Evolutionary conservation across 2,797 vertebrate genomes (phyloP), one percentile per base, ranked within the genome.

Genomic region (Girardinus metallicus): DNA sequence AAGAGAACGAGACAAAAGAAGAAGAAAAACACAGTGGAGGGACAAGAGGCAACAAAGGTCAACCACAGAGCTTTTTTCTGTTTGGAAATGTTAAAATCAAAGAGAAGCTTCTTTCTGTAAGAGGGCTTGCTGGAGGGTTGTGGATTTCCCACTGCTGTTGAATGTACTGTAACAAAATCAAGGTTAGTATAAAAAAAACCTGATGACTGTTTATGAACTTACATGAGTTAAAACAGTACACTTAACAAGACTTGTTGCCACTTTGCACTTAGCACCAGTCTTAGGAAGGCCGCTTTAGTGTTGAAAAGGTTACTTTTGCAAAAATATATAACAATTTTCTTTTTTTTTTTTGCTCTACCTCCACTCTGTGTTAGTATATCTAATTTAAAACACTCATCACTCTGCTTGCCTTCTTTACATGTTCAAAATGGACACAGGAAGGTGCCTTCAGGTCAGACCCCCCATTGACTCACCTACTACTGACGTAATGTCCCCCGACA

Each of bases 31-130:
- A 85, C 71, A 77, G 60, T 57, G 57, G 57, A 74, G 57, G 73
- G 57, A 29, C 43, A 70, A 76, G 57, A 66, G 82, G 70, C 74
- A 87, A 80, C 85, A 86, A 83, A 88, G 93, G 94, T 95, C 91
- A 94, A 94, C 75, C 77, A 85, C 81, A 57, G 82, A 93, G 88
- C 21, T 82, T 89, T 92, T 92, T 91, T 89, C 86, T 91, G 84
- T 93, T 93, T 87, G 85, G 86, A 94, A 93, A 93, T 91, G 90
- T 93, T 90, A 90, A 82, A 88, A 87, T 93, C 78, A 89, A 89
- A 88, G 84, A 86, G 79, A 81, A 51, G 86, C 73, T 85, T 76
- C 84, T 87, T 85, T 81, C 73, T 41, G 49, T 87, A 51, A 76
- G 82, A 76, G 82, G 86, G 83, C 8, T 64, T 81, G 83, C 80